phyloP scores from a whole-genome alignment of 2,113 vertebrate genomes.

The Ahaetulla prasina region DNA sequence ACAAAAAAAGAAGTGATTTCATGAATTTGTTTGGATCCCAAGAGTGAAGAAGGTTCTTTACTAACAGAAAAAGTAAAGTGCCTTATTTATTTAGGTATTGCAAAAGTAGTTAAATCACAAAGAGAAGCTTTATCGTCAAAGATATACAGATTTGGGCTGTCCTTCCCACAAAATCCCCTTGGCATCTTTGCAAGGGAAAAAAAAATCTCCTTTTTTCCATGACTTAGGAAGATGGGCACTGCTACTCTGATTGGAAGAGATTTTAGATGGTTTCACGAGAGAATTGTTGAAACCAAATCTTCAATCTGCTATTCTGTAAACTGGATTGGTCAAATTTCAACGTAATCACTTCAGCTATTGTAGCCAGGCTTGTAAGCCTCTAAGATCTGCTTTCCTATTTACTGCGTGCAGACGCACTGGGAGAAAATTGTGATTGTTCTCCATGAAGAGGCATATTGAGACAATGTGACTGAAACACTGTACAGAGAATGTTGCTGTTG shows the following conservation, averaged over 20 bases:
- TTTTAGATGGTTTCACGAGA: neutral
- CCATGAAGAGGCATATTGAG: neutral
- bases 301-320: neutral
- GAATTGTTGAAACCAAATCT: neutral
- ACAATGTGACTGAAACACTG: neutral
- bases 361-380: neutral
- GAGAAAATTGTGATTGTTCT: neutral
- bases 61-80: neutral
- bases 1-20: neutral
- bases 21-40: neutral
- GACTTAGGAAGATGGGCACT: neutral
- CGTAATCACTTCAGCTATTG: neutral
- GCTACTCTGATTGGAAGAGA: neutral
- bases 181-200: neutral
- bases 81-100: neutral
- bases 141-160: neutral
- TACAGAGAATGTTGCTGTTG: neutral
- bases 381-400: neutral
- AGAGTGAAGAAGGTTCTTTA: neutral
- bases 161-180: neutral
- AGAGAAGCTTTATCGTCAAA: too few species aligned
- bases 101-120: neutral
- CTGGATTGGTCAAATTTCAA: neutral
- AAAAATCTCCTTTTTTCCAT: neutral
- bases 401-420: neutral